Evolutionary conservation across 1,140 invertebrate species (phyloP).

Genomic region (Leptinotarsa texana): DNA sequence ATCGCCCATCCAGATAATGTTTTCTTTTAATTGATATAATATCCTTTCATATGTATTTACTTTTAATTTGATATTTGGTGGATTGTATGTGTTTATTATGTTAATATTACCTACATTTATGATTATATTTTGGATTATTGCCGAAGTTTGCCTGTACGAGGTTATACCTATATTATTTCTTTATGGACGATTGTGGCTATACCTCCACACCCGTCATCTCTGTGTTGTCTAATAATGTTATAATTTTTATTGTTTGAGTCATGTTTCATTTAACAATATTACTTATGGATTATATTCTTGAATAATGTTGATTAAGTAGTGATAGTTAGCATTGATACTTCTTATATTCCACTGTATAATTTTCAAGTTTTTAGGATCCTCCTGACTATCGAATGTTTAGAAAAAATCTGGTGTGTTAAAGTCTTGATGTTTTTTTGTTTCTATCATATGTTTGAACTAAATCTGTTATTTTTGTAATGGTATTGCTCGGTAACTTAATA

Average conservation of each 20-base stretch:
- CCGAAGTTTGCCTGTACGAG: background rate
- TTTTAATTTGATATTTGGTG: background rate
- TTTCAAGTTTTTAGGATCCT: no score
- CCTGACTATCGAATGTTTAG: no score
- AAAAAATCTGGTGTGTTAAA: no score
- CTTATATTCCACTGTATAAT: no score
- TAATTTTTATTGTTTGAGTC: constrained; percentile 20
- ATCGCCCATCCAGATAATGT: background rate
- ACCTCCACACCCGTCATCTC: constrained; percentile 22
- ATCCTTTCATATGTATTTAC: background rate
- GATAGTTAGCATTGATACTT: constrained; percentile 7
- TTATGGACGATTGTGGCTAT: constrained; percentile 10
- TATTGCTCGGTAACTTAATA: no score
- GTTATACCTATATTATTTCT: background rate
- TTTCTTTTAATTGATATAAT: background rate
- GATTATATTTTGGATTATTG: no score
- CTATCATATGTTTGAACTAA: no score
- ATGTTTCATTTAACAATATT: constrained; percentile 16
- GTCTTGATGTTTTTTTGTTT: no score
- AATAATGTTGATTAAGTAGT: background rate
- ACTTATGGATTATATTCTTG: constrained; percentile 20
- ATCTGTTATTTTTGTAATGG: no score
- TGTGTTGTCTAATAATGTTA: constrained; percentile 16
- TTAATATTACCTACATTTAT: no score
- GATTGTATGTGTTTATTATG: background rate